Evolutionary conservation across 2,113 vertebrate genomes (phyloP), one percentile per base, ranked within the genome.

Genomic region (Megatriorchis doriae): DNA sequence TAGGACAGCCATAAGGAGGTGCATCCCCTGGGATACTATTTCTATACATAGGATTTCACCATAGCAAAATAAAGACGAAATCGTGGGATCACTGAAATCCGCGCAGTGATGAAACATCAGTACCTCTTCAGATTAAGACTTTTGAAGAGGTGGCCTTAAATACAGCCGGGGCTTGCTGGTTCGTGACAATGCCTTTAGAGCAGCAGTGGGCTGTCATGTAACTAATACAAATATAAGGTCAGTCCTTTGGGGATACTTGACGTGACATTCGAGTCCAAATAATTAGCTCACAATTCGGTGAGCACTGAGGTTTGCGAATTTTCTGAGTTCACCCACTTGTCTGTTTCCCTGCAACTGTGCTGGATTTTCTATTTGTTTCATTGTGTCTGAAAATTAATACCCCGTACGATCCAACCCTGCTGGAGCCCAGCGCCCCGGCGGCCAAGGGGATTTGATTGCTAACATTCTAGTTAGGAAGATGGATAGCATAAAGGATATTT

Each of bases 321-420:
- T 94, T 47, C 56, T 3, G 45, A 91, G 61, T 80, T 94, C 77
- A 55, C 71, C 40, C 75, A 22, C 71, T 91, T 84, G 23, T 56
- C 81, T 65, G 63, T 93, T 93, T 71, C 50, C 61, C 77, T 8
- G 32, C 58, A 34, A 74, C 87, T 77, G 89, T 38, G 71, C 93
- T 94, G 89, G 85, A 70, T 93, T 96, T 96, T 67, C 53, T 59
- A 5, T 94, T 94, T 87, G 95, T 87, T 96, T 95, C 58, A 92
- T 77, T 62, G 25, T 80, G 80, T 85, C 20, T 61, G 91, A 77
- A 93, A 96, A 81, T 68, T 42, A 96, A 84, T 63, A 25, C 78
- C 68, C 15, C 0, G 4, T 86, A 65, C 1, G 32, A 67, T 36
- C 19, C 0, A 7, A 81, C 74, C 55, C 81, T 23, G 20, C 63